These are phyloP conservation scores for Clepsis dumicolana DNA, from an alignment of 2,888 invertebrate species.

Conservation along the genomic window DNA sequence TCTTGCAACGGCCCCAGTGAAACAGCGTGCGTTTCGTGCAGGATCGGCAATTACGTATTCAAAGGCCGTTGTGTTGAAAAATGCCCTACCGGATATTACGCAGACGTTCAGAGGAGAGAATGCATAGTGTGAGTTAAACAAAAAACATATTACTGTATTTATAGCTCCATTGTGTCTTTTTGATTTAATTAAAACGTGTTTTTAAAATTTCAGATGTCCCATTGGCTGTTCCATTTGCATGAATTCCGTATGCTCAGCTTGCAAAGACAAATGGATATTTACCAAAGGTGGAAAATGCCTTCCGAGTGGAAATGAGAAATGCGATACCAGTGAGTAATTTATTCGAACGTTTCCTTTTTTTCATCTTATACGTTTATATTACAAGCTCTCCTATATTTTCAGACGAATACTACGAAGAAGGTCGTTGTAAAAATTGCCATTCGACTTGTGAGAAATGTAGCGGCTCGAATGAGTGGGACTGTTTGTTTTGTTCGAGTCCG, in stretches of 20 bases:
- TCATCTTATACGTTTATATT: constrained; percentile 45
- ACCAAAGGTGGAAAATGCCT: constrained; percentile 91
- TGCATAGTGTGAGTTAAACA: constrained; percentile 87
- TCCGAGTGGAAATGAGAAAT: constrained; percentile 90
- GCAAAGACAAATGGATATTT: constrained; percentile 91
- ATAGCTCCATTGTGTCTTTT: neutral
- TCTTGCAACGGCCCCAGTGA: constrained; percentile 93
- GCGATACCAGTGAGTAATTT: constrained; percentile 89
- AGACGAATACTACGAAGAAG: constrained; percentile 92
- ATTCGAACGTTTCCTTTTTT: constrained; percentile 53
- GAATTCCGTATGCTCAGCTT: constrained; percentile 90
- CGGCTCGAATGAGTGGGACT: constrained; percentile 91
- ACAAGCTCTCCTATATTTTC: constrained; percentile 62
- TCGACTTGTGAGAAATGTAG: constrained; percentile 94
- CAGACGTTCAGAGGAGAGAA: constrained; percentile 91
- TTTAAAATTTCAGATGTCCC: constrained; percentile 86
- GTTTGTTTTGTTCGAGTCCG: constrained; percentile 91
- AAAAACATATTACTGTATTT: neutral
- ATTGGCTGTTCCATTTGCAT: constrained; percentile 92
- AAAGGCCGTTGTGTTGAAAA: constrained; percentile 90
- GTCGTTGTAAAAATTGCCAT: constrained; percentile 93
- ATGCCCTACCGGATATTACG: constrained; percentile 91
- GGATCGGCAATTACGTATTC: constrained; percentile 89
- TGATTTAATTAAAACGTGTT: constrained; percentile 29
- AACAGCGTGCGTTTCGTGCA: constrained; percentile 93